A percentile compares a stretch with the other conserved stretches of the same genome.
These are phyloP conservation scores for Amyelois transitella DNA, from an alignment of 1,140 invertebrate species.

Conservation along the genomic window DNA sequence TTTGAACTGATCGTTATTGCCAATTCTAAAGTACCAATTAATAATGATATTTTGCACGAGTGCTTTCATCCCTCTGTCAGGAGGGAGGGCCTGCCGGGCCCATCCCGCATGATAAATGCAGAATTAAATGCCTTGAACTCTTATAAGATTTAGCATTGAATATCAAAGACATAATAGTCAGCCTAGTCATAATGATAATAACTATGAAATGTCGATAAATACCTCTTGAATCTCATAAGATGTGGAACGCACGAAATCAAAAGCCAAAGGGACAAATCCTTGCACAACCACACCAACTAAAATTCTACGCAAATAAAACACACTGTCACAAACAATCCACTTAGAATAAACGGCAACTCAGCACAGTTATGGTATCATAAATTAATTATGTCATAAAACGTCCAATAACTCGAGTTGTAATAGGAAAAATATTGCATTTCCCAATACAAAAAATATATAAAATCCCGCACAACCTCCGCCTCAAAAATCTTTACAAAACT, in stretches of 20 bases:
- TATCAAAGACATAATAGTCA: background rate
- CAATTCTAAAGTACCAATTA: background rate
- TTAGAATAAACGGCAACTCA: conserved; percentile 24
- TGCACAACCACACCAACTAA: conserved; percentile 61
- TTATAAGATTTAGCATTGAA: background rate
- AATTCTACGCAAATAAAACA: conserved; percentile 54
- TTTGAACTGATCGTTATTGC: too few relatives aligned
- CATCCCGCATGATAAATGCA: conserved; percentile 16
- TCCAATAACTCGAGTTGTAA: conserved; percentile 48
- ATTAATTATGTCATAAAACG: conserved; percentile 55
- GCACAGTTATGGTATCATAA: conserved; percentile 41
- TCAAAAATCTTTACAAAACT: conserved; percentile 64
- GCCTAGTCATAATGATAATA: background rate
- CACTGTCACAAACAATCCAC: conserved; percentile 44
- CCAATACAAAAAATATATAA: conserved; percentile 33
- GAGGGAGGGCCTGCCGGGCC: background rate
- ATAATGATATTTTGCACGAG: background rate
- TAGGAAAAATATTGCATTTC: conserved; percentile 58
- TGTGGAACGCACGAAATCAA: conserved; percentile 27
- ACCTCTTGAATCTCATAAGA: conserved; percentile 24
- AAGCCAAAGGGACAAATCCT: conserved; percentile 50
- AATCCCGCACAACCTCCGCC: conserved; percentile 42
- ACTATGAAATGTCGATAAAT: conserved; percentile 14
- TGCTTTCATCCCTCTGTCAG: background rate
- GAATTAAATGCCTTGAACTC: too few relatives aligned